A percentile compares a stretch with the other conserved stretches of the same genome.
These are phyloP conservation scores for Aythya baeri DNA, from an alignment of 2,113 vertebrate species.

Conservation along the genomic window DNA sequence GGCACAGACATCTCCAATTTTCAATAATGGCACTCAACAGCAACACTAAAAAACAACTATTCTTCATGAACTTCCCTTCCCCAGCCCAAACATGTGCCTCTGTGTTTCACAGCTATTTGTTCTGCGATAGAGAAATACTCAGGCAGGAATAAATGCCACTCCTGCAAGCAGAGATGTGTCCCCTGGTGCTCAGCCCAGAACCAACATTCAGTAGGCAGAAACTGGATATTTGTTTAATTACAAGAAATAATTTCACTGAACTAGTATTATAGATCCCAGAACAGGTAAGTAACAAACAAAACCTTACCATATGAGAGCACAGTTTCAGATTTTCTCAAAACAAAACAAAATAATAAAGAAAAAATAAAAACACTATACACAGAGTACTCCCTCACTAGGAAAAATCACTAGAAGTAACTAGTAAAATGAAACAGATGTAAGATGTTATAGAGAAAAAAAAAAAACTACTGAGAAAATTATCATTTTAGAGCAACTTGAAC, in stretches of 20 bases:
- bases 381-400: neutral
- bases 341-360: neutral
- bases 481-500: neutral
- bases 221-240: neutral
- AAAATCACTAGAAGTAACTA: neutral
- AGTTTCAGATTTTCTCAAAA: neutral
- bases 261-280: neutral
- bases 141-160: neutral
- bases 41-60: neutral
- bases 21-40: neutral
- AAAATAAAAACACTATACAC: neutral
- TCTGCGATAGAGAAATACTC: neutral
- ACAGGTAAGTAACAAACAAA: neutral
- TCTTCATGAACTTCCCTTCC: neutral
- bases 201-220: neutral
- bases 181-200: neutral
- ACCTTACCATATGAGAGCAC: neutral
- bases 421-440: neutral
- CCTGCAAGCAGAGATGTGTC: accelerated
- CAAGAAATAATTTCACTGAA: neutral
- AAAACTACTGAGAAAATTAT: neutral
- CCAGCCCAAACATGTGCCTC: neutral
- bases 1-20: neutral
- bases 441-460: neutral
- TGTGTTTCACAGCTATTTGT: neutral